Conservation (phyloP, 2,888 invertebrate species). For the Diarsia brunnea region DNA sequence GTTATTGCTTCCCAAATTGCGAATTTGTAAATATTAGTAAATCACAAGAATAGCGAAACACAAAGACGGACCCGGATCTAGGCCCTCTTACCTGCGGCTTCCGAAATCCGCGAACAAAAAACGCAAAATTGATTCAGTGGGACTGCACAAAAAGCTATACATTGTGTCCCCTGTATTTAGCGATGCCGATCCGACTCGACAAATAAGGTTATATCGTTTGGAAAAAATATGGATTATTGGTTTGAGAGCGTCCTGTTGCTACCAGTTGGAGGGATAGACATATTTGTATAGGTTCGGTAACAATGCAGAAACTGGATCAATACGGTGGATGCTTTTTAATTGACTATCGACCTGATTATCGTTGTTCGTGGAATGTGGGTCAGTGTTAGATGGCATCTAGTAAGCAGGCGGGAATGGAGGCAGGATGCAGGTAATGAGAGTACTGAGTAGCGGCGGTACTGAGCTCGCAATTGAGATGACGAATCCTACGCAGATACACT, state of each 20-base stretch:
- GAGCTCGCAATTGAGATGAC: slow-evolving; percentile 67
- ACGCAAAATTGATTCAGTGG: slow-evolving; percentile 87
- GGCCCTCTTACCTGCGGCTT: slow-evolving; percentile 89
- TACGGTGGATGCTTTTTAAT: slow-evolving; percentile 76
- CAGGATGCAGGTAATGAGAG: slow-evolving; percentile 85
- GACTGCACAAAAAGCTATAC: slow-evolving; percentile 83
- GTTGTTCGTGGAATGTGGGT: slow-evolving; percentile 81
- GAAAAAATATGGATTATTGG: slow-evolving; percentile 86
- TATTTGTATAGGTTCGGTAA: slow-evolving; percentile 62
- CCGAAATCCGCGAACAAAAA: slow-evolving; percentile 88
- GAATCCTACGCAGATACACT: slow-evolving; percentile 64
- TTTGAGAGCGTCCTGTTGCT: slow-evolving; percentile 74
- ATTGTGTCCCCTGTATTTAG: slow-evolving; percentile 87
- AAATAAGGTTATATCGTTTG: slow-evolving; percentile 87
- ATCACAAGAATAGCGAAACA: slow-evolving; percentile 80
- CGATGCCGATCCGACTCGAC: slow-evolving; percentile 83
- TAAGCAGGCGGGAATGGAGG: slow-evolving; percentile 72
- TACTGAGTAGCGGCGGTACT: slow-evolving; percentile 60
- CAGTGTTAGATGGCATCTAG: slow-evolving; percentile 80
- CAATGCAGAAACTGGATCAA: slow-evolving; percentile 72
- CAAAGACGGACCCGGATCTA: slow-evolving; percentile 88
- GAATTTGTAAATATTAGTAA: slow-evolving; percentile 88
- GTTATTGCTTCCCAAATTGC: slow-evolving; percentile 87
- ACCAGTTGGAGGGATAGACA: slow-evolving; percentile 50
- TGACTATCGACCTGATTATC: slow-evolving; percentile 83